Percentiles rank a stretch among this genome's conserved stretches.
These are phyloP conservation scores for Synanthedon myopaeformis DNA, from an alignment of 2,888 invertebrate species.

Conservation along the genomic window DNA sequence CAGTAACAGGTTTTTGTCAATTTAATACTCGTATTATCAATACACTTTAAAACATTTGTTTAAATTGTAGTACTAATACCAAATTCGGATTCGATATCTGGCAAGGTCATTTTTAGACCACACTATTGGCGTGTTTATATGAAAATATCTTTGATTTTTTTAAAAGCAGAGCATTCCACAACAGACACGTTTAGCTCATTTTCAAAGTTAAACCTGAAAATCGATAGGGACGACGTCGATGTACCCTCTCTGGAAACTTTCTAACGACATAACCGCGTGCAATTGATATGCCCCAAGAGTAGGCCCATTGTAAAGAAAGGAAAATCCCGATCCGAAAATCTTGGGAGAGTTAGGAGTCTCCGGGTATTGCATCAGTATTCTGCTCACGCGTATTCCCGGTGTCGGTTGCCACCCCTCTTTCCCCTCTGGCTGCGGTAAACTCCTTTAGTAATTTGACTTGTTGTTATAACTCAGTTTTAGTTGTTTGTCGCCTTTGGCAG, in stretches of 20 bases:
- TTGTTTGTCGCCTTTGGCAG: slow-evolving; percentile 61
- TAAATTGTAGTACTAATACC: too few species aligned
- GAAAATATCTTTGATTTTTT: background rate
- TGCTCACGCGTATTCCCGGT: slow-evolving; percentile 37
- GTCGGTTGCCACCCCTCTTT: slow-evolving; percentile 40
- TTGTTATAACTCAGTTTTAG: slow-evolving; percentile 69
- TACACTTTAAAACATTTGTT: too few species aligned
- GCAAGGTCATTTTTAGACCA: too few species aligned
- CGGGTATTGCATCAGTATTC: slow-evolving; percentile 58
- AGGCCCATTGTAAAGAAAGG: slow-evolving; percentile 71
- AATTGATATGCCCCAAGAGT: slow-evolving; percentile 71
- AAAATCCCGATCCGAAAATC: slow-evolving; percentile 69
- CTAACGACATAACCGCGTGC: slow-evolving; percentile 71
- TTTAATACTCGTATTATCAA: too few species aligned
- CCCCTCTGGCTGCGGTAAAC: slow-evolving; percentile 50
- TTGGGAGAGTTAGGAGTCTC: slow-evolving; percentile 60
- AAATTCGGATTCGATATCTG: too few species aligned
- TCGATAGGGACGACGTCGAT: slow-evolving; percentile 47
- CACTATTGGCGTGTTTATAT: too few species aligned
- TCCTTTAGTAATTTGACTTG: slow-evolving; percentile 69
- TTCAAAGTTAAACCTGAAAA: slow-evolving; percentile 47
- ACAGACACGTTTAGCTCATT: slow-evolving; percentile 4
- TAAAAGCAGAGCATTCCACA: background rate
- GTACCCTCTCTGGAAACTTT: slow-evolving; percentile 54
- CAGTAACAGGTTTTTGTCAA: too few species aligned